A percentile compares a stretch with the other conserved stretches of the same genome.
Evolutionary conservation across 2,888 invertebrate genomes (phyloP).

Genomic region (Hydriomena furcata): DNA sequence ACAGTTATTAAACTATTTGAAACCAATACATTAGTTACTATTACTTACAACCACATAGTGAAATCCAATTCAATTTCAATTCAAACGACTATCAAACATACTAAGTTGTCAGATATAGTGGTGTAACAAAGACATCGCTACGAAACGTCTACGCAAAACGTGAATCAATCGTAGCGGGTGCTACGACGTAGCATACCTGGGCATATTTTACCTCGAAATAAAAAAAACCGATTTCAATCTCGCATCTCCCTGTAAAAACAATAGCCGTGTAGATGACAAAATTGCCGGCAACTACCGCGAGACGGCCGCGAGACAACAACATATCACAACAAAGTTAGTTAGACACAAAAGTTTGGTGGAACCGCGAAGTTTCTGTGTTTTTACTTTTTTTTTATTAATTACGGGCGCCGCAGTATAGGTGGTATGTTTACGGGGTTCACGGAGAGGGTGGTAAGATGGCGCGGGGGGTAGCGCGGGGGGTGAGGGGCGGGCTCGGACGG

Average conservation of each 20-base stretch:
- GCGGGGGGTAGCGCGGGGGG: slow-evolving; percentile 49
- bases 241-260: not conserved
- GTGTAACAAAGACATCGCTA: slow-evolving; percentile 38
- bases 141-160: slow-evolving; percentile 41
- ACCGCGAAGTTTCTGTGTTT: slow-evolving; percentile 34
- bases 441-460: slow-evolving; percentile 54
- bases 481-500: slow-evolving; percentile 72
- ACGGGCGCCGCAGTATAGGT: slow-evolving; percentile 64
- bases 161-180: slow-evolving; percentile 44
- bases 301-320: slow-evolving; percentile 59
- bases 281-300: slow-evolving; percentile 52
- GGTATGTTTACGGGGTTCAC: slow-evolving; percentile 57
- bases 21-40: not conserved
- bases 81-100: not conserved
- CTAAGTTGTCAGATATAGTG: not conserved
- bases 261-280: slow-evolving; percentile 37
- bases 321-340: slow-evolving; percentile 55
- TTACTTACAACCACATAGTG: not conserved
- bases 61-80: slow-evolving; percentile 1
- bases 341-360: slow-evolving; percentile 50
- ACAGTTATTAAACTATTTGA: slow-evolving; percentile 6
- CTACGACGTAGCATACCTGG: slow-evolving; percentile 55
- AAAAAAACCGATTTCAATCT: slow-evolving; percentile 9
- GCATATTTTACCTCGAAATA: slow-evolving; percentile 19
- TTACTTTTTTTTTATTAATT: slow-evolving; percentile 38